These are phyloP conservation scores for Solea senegalensis DNA, from an alignment of 2,113 vertebrate genomes.

Conservation along the genomic window DNA sequence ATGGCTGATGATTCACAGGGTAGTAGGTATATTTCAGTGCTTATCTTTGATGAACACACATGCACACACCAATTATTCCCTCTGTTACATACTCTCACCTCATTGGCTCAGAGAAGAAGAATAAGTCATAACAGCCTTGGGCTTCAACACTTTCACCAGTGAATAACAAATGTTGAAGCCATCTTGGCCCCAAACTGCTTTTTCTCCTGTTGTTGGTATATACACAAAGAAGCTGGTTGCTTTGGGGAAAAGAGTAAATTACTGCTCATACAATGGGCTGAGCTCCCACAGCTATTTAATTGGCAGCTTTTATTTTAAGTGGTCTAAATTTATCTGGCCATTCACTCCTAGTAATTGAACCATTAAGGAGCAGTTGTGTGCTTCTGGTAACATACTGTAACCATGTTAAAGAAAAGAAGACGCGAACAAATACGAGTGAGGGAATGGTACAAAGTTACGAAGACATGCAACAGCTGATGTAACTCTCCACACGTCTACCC, in stretches of 20 bases:
- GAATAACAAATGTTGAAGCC: constrained; percentile 18
- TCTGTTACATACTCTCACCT: neutral
- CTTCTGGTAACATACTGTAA: constrained; percentile 48
- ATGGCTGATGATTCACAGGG: constrained; percentile 47
- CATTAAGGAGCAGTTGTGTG: constrained; percentile 63
- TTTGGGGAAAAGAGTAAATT: constrained; percentile 56
- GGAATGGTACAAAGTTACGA: constrained; percentile 24
- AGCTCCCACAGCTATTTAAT: constrained; percentile 68
- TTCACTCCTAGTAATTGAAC: constrained; percentile 69
- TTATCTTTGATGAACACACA: constrained; percentile 26
- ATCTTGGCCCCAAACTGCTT: constrained; percentile 24
- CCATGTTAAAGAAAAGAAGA: constrained; percentile 31
- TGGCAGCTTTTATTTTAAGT: constrained; percentile 71
- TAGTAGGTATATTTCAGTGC: constrained; percentile 19
- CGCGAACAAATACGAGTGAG: constrained; percentile 35
- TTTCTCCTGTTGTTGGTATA: constrained; percentile 30
- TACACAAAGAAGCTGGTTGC: constrained; percentile 43
- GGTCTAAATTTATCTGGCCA: constrained; percentile 67
- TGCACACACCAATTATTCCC: constrained; percentile 2
- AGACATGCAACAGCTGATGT: constrained; percentile 34
- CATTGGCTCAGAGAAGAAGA: constrained; percentile 21
- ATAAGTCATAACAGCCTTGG: constrained; percentile 28
- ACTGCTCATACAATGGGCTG: constrained; percentile 58
- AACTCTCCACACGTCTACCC: constrained; percentile 36
- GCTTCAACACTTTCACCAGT: constrained; percentile 21